A percentile compares a stretch with the other conserved stretches of the same genome.
These are phyloP conservation scores for Cotesia vestalis DNA, from an alignment of 1,140 invertebrate genomes.

Conservation along the genomic window DNA sequence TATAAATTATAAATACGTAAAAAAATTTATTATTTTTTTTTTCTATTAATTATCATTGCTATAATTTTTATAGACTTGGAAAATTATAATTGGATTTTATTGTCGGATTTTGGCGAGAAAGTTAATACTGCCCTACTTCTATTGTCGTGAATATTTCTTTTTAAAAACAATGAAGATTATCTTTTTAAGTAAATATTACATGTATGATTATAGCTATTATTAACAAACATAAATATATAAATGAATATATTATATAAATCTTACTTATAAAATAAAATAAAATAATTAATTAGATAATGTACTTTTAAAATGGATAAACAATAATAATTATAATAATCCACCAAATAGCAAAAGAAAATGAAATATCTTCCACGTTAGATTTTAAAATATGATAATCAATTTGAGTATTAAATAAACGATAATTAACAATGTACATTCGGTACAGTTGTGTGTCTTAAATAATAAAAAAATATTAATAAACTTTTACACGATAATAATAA, in stretches of 20 bases:
- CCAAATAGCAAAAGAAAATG: slow-evolving; percentile 36
- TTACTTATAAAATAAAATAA: background rate
- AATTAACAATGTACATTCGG: slow-evolving; percentile 38
- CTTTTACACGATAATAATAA: slow-evolving; percentile 47
- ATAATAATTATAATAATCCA: slow-evolving; percentile 26
- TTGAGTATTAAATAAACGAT: slow-evolving; percentile 38
- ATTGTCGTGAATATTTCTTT: slow-evolving; percentile 39
- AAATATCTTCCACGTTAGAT: slow-evolving; percentile 51
- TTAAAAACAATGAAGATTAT: slow-evolving; percentile 30
- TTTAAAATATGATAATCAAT: slow-evolving; percentile 37
- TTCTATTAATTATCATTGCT: slow-evolving; percentile 18
- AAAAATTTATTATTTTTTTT: background rate
- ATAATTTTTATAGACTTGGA: background rate
- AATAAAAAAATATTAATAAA: slow-evolving; percentile 37
- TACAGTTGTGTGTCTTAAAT: slow-evolving; percentile 42
- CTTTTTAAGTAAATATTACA: slow-evolving; percentile 23
- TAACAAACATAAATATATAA: slow-evolving; percentile 23
- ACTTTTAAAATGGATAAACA: slow-evolving; percentile 18
- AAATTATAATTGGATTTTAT: slow-evolving; percentile 26
- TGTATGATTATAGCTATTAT: slow-evolving; percentile 12
- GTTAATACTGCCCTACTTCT: slow-evolving; percentile 42
- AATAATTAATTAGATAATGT: slow-evolving; percentile 17
- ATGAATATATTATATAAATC: too few species aligned
- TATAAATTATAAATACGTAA: slow-evolving; percentile 2
- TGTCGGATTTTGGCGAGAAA: slow-evolving; percentile 33